A percentile compares a stretch with the other conserved stretches of the same genome.
Evolutionary conservation across 2,888 invertebrate genomes (phyloP).

Genomic region (Coelopa pilipes): DNA sequence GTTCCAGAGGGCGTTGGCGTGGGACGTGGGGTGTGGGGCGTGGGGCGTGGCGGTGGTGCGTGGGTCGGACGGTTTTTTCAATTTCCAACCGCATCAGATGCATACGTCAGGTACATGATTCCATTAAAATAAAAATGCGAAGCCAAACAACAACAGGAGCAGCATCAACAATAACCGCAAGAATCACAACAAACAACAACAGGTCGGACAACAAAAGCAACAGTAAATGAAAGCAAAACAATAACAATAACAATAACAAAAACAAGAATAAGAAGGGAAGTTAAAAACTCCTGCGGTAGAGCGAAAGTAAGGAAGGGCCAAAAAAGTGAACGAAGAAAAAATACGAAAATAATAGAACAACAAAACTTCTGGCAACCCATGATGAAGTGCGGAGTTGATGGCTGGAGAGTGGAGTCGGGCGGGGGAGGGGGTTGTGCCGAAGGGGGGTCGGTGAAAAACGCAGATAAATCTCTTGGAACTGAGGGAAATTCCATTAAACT

Average conservation of each 20-base stretch:
- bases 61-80: neutral
- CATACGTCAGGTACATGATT: slow-evolving; percentile 28
- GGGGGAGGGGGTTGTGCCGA: neutral
- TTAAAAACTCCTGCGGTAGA: neutral
- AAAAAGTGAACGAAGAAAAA: neutral
- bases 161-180: neutral
- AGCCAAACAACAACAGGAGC: neutral
- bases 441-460: neutral
- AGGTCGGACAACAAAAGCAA: neutral
- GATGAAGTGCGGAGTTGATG: too few relatives aligned
- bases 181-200: slow-evolving; percentile 10
- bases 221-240: slow-evolving; percentile 16
- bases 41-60: too few relatives aligned
- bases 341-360: too few relatives aligned
- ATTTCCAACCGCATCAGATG: slow-evolving; percentile 31
- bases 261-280: neutral
- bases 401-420: too few relatives aligned
- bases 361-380: neutral
- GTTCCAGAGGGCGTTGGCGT: too few relatives aligned
- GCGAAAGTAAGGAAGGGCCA: neutral
- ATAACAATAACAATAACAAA: slow-evolving; percentile 14
- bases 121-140: slow-evolving; percentile 20
- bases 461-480: slow-evolving; percentile 46
- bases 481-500: slow-evolving; percentile 64
- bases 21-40: too few relatives aligned